Evolutionary conservation across 2,888 invertebrate genomes (phyloP).

Genomic region (Griposia aprilina): DNA sequence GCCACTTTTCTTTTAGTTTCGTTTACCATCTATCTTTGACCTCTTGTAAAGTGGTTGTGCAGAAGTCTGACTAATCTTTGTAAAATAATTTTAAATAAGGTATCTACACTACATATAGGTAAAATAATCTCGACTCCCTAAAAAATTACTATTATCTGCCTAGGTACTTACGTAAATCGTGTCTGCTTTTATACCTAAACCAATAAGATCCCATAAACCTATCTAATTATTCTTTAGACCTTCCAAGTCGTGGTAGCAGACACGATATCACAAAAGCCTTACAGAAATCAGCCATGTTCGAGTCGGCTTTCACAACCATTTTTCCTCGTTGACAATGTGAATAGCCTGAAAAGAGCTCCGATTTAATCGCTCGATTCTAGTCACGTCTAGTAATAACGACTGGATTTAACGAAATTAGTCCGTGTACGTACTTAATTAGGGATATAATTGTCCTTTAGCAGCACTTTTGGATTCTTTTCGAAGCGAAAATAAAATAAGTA

Average conservation of each 20-base stretch:
- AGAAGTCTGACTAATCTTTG: not conserved
- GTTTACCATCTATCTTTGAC: not conserved
- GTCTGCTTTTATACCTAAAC: not conserved
- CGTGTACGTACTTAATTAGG: constrained; percentile 43
- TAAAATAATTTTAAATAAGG: not conserved
- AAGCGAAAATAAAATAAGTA: constrained; percentile 5
- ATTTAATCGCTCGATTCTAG: constrained; percentile 38
- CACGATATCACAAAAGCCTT: constrained; percentile 13
- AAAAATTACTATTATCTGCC: not conserved
- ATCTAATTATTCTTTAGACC: not conserved
- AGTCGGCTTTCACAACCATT: constrained; percentile 9
- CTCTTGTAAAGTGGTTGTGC: not conserved
- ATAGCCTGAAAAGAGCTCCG: constrained; percentile 16
- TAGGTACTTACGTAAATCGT: not conserved
- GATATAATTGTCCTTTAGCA: constrained; percentile 23
- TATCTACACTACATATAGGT: not conserved
- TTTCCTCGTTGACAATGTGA: constrained; percentile 29
- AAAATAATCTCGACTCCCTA: not conserved
- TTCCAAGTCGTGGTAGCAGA: not conserved
- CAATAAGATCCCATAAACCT: not conserved
- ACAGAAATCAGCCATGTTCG: constrained; percentile 2
- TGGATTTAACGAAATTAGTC: constrained; percentile 44
- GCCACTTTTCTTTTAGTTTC: constrained; percentile 21
- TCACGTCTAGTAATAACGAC: constrained; percentile 50
- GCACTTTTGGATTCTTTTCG: not conserved